Percentiles rank a stretch among this genome's conserved stretches.
Evolutionary conservation across 2,888 invertebrate species (phyloP).

Genomic region (Allophyes oxyacanthae): DNA sequence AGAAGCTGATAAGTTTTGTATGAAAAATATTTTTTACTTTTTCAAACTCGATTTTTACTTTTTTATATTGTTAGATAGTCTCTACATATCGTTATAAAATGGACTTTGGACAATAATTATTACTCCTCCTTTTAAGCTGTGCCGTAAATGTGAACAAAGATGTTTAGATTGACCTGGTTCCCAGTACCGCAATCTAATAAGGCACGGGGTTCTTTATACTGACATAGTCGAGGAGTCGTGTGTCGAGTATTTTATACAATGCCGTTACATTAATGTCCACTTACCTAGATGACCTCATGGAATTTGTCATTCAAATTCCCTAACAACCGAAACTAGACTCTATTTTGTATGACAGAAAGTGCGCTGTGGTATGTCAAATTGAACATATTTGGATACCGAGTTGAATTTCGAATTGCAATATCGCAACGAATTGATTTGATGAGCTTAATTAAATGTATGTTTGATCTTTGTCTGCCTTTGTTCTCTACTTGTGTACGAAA

Average conservation of each 20-base stretch:
- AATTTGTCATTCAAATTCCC: conserved; percentile 37
- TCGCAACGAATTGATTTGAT: conserved; percentile 36
- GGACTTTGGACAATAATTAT: neutral
- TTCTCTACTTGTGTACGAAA: conserved; percentile 3
- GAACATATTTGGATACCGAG: conserved; percentile 13
- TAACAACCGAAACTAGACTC: conserved; percentile 15
- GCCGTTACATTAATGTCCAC: conserved; percentile 62
- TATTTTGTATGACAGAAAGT: conserved; percentile 1
- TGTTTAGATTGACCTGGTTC: conserved; percentile 21
- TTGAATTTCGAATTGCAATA: conserved; percentile 33
- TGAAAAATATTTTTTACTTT: too few species aligned
- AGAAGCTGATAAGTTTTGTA: too few species aligned
- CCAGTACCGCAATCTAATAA: conserved; percentile 13
- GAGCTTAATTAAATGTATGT: conserved; percentile 13
- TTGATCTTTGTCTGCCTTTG: conserved; percentile 17
- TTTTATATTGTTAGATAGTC: too few species aligned
- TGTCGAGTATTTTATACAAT: conserved; percentile 50
- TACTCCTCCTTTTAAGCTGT: neutral
- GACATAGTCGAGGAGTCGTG: conserved; percentile 44
- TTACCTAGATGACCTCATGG: conserved; percentile 69
- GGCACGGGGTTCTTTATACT: conserved; percentile 7
- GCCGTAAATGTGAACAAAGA: neutral
- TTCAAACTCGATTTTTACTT: too few species aligned
- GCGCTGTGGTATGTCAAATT: conserved; percentile 1
- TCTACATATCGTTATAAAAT: too few species aligned